Evolutionary conservation across 2,888 invertebrate species (phyloP).

Genomic region (Epinotia brunnichana): DNA sequence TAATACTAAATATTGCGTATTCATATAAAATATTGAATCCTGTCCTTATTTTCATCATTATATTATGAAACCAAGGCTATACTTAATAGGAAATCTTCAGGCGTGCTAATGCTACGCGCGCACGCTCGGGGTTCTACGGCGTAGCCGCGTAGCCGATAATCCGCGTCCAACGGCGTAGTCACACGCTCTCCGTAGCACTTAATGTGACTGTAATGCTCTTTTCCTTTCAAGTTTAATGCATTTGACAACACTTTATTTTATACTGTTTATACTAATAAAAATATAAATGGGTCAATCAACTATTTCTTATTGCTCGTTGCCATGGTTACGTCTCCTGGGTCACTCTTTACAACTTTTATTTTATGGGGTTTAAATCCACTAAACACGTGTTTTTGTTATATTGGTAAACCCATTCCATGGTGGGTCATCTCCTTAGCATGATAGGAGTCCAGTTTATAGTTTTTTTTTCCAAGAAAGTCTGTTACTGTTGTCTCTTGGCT

Average conservation of each 20-base stretch:
- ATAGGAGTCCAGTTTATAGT: too few species aligned
- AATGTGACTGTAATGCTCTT: constrained; percentile 74
- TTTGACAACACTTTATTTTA: constrained; percentile 51
- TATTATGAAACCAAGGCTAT: neutral
- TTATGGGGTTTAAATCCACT: too few species aligned
- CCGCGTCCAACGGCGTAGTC: constrained; percentile 76
- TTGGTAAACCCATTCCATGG: too few species aligned
- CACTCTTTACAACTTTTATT: too few species aligned
- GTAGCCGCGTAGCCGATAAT: constrained; percentile 78
- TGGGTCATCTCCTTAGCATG: too few species aligned
- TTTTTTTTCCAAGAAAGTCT: too few species aligned
- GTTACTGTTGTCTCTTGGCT: too few species aligned
- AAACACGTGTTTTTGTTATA: too few species aligned
- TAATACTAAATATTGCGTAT: too few species aligned
- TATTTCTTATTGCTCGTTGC: too few species aligned
- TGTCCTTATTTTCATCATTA: neutral
- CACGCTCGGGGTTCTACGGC: constrained; percentile 69
- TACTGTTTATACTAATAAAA: neutral
- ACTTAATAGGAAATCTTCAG: constrained; percentile 52
- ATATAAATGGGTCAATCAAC: neutral
- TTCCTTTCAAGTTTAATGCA: constrained; percentile 78
- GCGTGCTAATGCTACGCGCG: constrained; percentile 65
- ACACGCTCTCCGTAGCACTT: constrained; percentile 69
- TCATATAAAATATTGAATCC: neutral
- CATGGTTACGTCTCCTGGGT: too few species aligned